phyloP scores from a whole-genome alignment of 2,797 vertebrate genomes.

The Champsocephalus gunnari region DNA sequence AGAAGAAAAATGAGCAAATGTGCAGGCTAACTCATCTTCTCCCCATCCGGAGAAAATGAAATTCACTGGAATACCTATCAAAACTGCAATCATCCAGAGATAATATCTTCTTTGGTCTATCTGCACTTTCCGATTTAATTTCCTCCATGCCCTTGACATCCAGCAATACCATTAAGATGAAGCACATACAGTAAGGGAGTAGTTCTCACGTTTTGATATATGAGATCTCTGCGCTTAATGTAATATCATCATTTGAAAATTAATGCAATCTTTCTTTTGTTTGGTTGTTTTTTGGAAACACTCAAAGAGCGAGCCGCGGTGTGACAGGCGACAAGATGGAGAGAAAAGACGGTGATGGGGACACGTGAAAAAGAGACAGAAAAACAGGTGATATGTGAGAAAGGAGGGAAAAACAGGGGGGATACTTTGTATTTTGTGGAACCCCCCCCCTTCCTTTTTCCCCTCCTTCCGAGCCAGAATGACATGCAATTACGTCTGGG shows the following conservation, averaged over 20 bases:
- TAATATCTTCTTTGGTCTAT: constrained; percentile 99
- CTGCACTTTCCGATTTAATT: constrained; percentile 99
- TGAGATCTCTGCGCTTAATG: constrained; percentile 94
- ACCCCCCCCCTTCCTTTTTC: background rate
- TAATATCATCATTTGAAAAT: constrained; percentile 99
- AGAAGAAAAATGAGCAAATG: constrained; percentile 99
- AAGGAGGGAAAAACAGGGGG: constrained; percentile 12
- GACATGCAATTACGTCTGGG: constrained; percentile 95
- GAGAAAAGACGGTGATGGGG: constrained; percentile 55
- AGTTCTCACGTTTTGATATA: constrained; percentile 94
- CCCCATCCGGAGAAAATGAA: constrained; percentile 99
- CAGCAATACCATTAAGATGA: constrained; percentile 99
- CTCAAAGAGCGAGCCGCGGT: constrained; percentile 17
- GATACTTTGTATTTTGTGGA: constrained; percentile 45
- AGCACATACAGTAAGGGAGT: constrained; percentile 96
- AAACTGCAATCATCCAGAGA: constrained; percentile 99
- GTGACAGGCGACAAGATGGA: constrained; percentile 29
- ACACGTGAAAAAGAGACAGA: constrained; percentile 52
- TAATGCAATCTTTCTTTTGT: constrained; percentile 99
- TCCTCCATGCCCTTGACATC: constrained; percentile 99
- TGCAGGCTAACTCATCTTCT: constrained; percentile 99
- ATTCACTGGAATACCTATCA: constrained; percentile 99
- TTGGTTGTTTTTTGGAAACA: constrained; percentile 70
- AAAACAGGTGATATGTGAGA: constrained; percentile 36
- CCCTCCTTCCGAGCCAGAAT: constrained; percentile 78